These are phyloP conservation scores for Eurystomus glaucurus DNA, from an alignment of 2,797 vertebrate genomes.

Conservation along the genomic window DNA sequence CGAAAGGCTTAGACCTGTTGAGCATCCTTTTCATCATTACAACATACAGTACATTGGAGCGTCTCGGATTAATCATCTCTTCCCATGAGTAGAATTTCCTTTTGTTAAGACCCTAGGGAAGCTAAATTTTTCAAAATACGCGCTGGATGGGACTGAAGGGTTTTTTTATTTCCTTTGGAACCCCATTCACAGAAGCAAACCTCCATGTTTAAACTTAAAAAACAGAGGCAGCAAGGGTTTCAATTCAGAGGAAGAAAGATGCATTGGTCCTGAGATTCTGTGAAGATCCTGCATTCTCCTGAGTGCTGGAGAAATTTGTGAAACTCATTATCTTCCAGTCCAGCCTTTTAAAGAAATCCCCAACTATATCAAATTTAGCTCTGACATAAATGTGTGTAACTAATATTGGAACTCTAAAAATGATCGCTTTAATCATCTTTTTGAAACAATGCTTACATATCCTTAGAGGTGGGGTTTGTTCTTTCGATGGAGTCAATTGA, in stretches of 20 bases:
- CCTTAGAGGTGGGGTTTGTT: background rate
- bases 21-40: constrained; percentile 30
- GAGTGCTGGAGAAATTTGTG: constrained; percentile 15
- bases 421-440: background rate
- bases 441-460: constrained; percentile 2
- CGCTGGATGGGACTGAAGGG: background rate
- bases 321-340: constrained; percentile 41
- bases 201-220: constrained; percentile 69
- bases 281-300: constrained; percentile 19
- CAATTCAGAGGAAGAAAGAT: constrained; percentile 25
- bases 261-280: background rate
- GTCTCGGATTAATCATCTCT: constrained; percentile 16
- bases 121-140: constrained; percentile 44
- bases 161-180: constrained; percentile 39
- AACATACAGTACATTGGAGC: background rate
- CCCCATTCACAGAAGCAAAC: constrained; percentile 61
- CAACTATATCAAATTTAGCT: background rate
- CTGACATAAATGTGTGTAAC: background rate
- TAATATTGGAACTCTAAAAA: constrained; percentile 47
- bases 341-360: constrained; percentile 20
- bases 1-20: constrained; percentile 34
- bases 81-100: constrained; percentile 37
- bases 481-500: background rate
- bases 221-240: constrained; percentile 58
- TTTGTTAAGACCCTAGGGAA: constrained; percentile 53